Percentiles rank a stretch among this genome's conserved stretches.
Conservation (phyloP, 2,888 invertebrate genomes). For the Asteroscopus sphinx region DNA sequence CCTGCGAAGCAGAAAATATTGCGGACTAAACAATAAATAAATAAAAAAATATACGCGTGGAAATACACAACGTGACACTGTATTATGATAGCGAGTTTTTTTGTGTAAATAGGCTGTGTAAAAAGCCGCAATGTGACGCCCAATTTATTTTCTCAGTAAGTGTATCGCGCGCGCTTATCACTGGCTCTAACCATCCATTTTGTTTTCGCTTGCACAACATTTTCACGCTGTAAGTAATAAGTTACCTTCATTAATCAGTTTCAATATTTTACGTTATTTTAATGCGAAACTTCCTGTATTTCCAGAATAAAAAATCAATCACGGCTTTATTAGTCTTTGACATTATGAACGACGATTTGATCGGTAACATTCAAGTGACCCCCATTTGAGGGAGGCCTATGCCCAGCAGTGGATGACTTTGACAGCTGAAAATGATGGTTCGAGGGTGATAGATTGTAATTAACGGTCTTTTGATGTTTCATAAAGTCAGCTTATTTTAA, state of each 20-base stretch:
- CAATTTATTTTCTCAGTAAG: conserved; percentile 48
- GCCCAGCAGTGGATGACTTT: no score
- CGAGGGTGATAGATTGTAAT: no score
- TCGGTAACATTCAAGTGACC: no score
- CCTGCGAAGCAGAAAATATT: conserved; percentile 80
- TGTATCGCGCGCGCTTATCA: conserved; percentile 30
- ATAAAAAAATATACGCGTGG: conserved; percentile 47
- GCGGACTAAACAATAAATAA: conserved; percentile 28
- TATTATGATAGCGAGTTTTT: conserved; percentile 13
- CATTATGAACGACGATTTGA: no score
- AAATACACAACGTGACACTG: conserved; percentile 42
- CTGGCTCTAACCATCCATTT: conserved; percentile 47
- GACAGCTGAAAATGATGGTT: no score
- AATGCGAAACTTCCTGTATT: background rate
- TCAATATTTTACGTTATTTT: background rate
- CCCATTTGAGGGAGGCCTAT: no score
- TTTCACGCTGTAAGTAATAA: conserved; percentile 69
- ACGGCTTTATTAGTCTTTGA: no score
- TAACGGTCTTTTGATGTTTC: no score
- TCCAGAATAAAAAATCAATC: background rate
- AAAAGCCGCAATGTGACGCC: conserved; percentile 57
- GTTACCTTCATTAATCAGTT: conserved; percentile 67
- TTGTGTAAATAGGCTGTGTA: conserved; percentile 46
- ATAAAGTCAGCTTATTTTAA: no score
- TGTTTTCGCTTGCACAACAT: conserved; percentile 65